phyloP scores from a whole-genome alignment of 2,888 invertebrate genomes.

The Trichogramma evanescens region DNA sequence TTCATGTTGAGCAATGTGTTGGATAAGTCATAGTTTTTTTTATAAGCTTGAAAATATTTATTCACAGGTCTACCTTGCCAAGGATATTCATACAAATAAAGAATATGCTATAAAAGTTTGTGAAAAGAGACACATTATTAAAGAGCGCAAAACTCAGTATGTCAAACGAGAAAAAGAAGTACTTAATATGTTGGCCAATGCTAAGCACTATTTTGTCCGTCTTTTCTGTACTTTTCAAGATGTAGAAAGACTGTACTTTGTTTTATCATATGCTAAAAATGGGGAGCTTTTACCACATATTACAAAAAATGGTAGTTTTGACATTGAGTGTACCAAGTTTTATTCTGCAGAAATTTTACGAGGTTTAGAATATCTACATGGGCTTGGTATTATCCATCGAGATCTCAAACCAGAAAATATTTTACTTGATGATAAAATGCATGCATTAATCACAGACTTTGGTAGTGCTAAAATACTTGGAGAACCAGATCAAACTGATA shows the following conservation, averaged over 20 bases:
- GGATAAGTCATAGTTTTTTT: no score
- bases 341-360: conserved; percentile 90
- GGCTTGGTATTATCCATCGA: conserved; percentile 83
- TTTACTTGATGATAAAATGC: conserved; percentile 89
- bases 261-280: conserved; percentile 87
- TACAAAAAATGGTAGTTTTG: conserved; percentile 83
- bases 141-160: conserved; percentile 88
- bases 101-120: conserved; percentile 99
- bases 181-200: conserved; percentile 73
- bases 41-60: no score
- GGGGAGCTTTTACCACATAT: conserved; percentile 92
- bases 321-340: conserved; percentile 81
- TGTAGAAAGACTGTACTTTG: conserved; percentile 84
- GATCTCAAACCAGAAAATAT: conserved; percentile 99
- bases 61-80: conserved; percentile 73
- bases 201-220: conserved; percentile 83
- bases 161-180: conserved; percentile 92
- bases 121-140: conserved; percentile 86
- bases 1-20: no score
- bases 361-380: conserved; percentile 87
- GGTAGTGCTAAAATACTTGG: conserved; percentile 85
- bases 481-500: conserved; percentile 20
- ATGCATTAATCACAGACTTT: conserved; percentile 94
- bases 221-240: conserved; percentile 97
- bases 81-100: conserved; percentile 79